Conservation (phyloP, 2,888 invertebrate genomes). For the Schrankia costaestrigalis region DNA sequence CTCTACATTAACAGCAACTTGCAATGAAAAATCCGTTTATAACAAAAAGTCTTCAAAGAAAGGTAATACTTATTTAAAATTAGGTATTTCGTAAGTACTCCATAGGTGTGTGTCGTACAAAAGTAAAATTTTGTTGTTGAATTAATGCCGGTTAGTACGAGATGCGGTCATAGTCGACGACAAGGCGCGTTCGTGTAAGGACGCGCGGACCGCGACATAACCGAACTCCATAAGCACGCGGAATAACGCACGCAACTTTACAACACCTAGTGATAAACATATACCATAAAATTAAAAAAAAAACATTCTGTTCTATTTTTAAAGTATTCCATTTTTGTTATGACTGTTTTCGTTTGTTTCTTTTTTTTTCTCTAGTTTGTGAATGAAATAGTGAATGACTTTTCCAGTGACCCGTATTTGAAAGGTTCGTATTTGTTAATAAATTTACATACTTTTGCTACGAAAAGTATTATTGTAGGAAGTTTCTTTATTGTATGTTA, state of each 20-base stretch:
- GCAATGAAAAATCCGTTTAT: neutral
- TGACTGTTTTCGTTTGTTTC: conserved; percentile 11
- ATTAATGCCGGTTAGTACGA: conserved; percentile 41
- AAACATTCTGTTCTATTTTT: conserved; percentile 9
- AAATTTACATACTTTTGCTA: conserved; percentile 26
- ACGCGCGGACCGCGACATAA: conserved; percentile 50
- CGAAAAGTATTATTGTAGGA: too few relatives aligned
- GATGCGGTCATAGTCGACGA: conserved; percentile 57
- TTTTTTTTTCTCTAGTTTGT: conserved; percentile 31
- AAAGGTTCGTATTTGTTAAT: conserved; percentile 54
- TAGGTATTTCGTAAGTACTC: conserved; percentile 25
- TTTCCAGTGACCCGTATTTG: conserved; percentile 50
- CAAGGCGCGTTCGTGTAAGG: conserved; percentile 53
- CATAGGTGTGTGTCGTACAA: conserved; percentile 33
- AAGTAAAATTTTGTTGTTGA: conserved; percentile 49
- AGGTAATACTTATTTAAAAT: conserved; percentile 22
- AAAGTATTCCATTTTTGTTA: conserved; percentile 9
- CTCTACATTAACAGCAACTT: neutral
- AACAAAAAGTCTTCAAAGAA: conserved; percentile 11
- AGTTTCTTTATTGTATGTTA: conserved; percentile 11
- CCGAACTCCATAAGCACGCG: conserved; percentile 50
- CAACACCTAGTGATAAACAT: conserved; percentile 32
- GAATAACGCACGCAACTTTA: conserved; percentile 35
- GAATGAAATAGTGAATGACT: conserved; percentile 55
- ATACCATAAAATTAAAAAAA: conserved; percentile 22